Evolutionary conservation across 2,797 vertebrate species (phyloP).

Genomic region (Tarsius wallacei): DNA sequence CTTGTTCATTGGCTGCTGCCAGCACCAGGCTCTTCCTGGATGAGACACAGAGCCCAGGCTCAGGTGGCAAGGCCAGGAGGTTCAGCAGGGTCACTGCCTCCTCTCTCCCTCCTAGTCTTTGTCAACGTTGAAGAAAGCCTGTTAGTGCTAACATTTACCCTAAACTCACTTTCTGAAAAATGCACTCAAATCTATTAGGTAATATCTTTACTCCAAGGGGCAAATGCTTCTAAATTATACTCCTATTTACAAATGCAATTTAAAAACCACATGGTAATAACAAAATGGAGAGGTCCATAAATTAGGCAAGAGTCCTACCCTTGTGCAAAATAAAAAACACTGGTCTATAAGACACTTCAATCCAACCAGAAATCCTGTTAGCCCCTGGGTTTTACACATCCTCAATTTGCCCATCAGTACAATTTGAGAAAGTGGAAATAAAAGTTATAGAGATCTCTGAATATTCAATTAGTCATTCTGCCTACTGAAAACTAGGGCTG

Average conservation of each 20-base stretch:
- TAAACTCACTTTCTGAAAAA: neutral
- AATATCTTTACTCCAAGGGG: neutral
- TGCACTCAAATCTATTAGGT: constrained; percentile 19
- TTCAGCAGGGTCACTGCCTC: neutral
- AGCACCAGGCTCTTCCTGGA: accelerated
- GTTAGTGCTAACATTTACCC: neutral
- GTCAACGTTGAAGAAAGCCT: neutral
- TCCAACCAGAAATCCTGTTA: neutral
- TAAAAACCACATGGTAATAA: constrained; percentile 14
- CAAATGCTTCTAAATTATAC: constrained; percentile 41
- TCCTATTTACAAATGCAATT: neutral
- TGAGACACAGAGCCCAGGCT: neutral
- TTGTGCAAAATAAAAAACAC: constrained; percentile 31
- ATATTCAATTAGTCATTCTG: neutral
- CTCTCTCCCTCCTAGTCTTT: neutral
- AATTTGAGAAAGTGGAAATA: neutral
- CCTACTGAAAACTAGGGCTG: neutral
- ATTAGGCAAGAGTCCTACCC: neutral
- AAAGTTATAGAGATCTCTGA: constrained; percentile 4
- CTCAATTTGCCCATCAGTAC: neutral
- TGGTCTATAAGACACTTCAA: neutral
- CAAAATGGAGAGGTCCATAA: neutral
- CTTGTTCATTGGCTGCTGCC: neutral
- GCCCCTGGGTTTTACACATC: neutral
- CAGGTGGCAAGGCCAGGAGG: neutral